phyloP scores from a whole-genome alignment of 1,140 invertebrate genomes.

The Anthonomus grandis region DNA sequence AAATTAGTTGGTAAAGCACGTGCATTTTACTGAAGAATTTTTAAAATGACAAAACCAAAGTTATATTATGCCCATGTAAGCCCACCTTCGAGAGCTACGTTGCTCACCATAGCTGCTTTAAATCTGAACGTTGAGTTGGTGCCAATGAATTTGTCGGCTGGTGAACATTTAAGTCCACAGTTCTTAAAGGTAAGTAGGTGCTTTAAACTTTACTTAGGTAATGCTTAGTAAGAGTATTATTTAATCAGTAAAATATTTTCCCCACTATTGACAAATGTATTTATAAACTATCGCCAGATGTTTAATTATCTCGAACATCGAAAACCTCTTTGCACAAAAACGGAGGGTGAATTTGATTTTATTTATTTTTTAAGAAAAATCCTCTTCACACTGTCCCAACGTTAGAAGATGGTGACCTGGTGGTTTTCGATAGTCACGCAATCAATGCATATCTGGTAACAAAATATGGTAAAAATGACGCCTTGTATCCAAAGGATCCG shows the following conservation, averaged over 20 bases:
- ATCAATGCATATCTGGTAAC: constrained; percentile 57
- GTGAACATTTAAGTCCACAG: constrained; percentile 28
- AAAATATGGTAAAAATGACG: constrained; percentile 56
- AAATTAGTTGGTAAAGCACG: too few species aligned
- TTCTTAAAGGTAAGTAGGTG: constrained; percentile 13
- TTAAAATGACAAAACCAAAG: constrained; percentile 20
- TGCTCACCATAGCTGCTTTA: constrained; percentile 62
- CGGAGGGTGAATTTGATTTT: too few species aligned
- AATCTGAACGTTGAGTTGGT: constrained; percentile 71
- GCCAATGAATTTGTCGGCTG: constrained; percentile 45
- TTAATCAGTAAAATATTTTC: not conserved
- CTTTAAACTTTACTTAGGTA: not conserved
- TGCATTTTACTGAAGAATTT: too few species aligned
- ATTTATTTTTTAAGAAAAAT: constrained; percentile 29
- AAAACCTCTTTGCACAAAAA: too few species aligned
- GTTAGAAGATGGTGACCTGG: constrained; percentile 61
- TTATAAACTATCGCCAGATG: not conserved
- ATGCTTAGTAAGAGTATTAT: not conserved
- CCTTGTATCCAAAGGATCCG: constrained; percentile 58
- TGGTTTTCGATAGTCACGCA: constrained; percentile 58
- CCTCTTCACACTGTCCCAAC: constrained; percentile 67
- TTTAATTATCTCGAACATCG: not conserved
- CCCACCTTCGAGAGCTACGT: constrained; percentile 59
- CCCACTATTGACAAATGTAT: not conserved
- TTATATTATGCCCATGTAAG: constrained; percentile 49